Evolutionary conservation across 2,888 invertebrate species (phyloP).

Genomic region (Hartigia nigra): DNA sequence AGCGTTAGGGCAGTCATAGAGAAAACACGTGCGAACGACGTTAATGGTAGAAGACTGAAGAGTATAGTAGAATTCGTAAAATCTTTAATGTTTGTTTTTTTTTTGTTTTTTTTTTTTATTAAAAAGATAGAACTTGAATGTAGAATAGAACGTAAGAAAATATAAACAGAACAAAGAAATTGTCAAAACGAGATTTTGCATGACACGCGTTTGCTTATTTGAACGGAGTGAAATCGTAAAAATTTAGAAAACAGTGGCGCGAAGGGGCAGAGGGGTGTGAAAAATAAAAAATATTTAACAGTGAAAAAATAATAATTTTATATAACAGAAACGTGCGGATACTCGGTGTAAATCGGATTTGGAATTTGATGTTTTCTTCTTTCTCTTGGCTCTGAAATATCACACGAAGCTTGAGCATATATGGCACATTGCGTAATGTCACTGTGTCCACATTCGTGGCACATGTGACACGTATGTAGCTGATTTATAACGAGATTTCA

Average conservation of each 20-base stretch:
- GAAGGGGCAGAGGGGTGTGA: background rate
- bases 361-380: background rate
- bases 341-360: background rate
- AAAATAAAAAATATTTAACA: background rate
- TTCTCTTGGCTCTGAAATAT: background rate
- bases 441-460: conserved; percentile 5
- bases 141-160: background rate
- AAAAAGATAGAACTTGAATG: background rate
- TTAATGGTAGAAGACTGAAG: background rate
- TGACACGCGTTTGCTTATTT: background rate
- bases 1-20: conserved; percentile 56
- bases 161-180: background rate
- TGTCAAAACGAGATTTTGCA: background rate
- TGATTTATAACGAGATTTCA: background rate
- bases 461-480: conserved; percentile 16
- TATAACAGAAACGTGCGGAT: background rate
- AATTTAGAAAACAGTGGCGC: too few species aligned
- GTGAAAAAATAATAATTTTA: background rate
- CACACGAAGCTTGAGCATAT: background rate
- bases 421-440: conserved; percentile 18
- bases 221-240: background rate
- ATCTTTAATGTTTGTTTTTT: too few species aligned
- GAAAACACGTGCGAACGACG: conserved; percentile 44
- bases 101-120: background rate
- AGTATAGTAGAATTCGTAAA: background rate